Evolutionary conservation across 2,113 vertebrate species (phyloP), one percentile per base, ranked within the genome.

Genomic region (Toxostoma redivivum): DNA sequence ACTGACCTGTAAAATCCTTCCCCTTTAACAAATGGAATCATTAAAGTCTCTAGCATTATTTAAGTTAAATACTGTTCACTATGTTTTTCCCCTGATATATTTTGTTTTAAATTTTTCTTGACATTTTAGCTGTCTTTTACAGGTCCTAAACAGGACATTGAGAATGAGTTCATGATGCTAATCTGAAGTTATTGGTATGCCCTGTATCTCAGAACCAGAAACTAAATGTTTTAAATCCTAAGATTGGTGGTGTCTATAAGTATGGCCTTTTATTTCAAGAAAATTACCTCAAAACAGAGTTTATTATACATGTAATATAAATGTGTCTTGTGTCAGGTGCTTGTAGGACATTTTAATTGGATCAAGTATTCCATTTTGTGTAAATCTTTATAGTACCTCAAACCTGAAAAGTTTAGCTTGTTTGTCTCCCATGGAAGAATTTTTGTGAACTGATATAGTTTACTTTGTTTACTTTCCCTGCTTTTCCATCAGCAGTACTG

Each of bases 41-140:
- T 57, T 87, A 64, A 93, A 83, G n/a, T 81, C 65, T 93, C 67
- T 53, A 88, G 62, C 71, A 93, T 86, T 86, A 72, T 45, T 90
- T 72, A 94, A 73, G 50, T 82, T 85, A 93, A 90, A 93, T 85
- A 72, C 57, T 62, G 17, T 66, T 28, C 37, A 71, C 23, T 22
- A 8, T 31, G 23, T 23, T 11, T 27, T 25, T 1, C 4, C 15
- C 5, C 8, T 1, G 0, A 48, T 61, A 8, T 86, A 77, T 48
- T 85, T 82, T 80, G 44, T 21, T 14, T 53, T 61, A 57, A 22
- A 0, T 60, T 82, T 69, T 61, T 60, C 18, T 66, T 56, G 7
- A 47, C 8, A 30, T 54, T 88, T 88, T 66, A 86, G 5, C 30
- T 62, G 7, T 48, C 23, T 82, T 47, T 90, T 56, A 67, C n/a